Percentiles rank a stretch among this genome's conserved stretches.
These are phyloP conservation scores for Ceratosolen fusciceps DNA, from an alignment of 1,140 invertebrate genomes.

Conservation along the genomic window DNA sequence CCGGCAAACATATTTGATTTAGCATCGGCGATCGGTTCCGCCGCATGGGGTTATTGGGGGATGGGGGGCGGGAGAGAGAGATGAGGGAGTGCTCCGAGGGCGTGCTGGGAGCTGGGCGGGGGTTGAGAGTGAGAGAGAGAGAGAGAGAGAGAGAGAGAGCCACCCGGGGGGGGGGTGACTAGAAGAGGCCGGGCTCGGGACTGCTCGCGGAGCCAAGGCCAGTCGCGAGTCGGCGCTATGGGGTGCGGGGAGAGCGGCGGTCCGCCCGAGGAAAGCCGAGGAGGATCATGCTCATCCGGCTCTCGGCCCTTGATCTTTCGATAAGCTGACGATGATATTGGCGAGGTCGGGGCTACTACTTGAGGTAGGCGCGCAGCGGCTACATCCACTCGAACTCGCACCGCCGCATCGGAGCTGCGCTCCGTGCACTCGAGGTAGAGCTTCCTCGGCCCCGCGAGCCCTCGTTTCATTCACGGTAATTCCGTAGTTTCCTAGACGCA, in stretches of 20 bases:
- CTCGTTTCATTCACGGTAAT: slow-evolving; percentile 28
- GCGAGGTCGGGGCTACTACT: slow-evolving; percentile 51
- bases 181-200: too few relatives aligned
- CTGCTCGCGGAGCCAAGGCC: neutral
- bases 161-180: neutral
- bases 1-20: slow-evolving; percentile 41
- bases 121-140: too few relatives aligned
- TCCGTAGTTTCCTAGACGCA: slow-evolving; percentile 52
- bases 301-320: slow-evolving; percentile 45
- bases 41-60: too few relatives aligned
- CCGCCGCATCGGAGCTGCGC: slow-evolving; percentile 57
- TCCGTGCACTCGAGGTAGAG: slow-evolving; percentile 37
- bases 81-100: slow-evolving; percentile 10
- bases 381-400: slow-evolving; percentile 63
- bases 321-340: slow-evolving; percentile 56
- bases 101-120: neutral
- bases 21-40: slow-evolving; percentile 40
- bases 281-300: slow-evolving; percentile 25
- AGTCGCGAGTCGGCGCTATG: neutral
- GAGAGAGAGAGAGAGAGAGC: neutral
- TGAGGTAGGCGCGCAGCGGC: slow-evolving; percentile 56
- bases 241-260: neutral
- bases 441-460: neutral
- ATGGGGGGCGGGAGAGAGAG: slow-evolving; percentile 10
- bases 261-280: neutral